Base-by-base conservation (phyloP, 2,113 vertebrate genomes). In the Pangasianodon hypophthalmus region DNA sequence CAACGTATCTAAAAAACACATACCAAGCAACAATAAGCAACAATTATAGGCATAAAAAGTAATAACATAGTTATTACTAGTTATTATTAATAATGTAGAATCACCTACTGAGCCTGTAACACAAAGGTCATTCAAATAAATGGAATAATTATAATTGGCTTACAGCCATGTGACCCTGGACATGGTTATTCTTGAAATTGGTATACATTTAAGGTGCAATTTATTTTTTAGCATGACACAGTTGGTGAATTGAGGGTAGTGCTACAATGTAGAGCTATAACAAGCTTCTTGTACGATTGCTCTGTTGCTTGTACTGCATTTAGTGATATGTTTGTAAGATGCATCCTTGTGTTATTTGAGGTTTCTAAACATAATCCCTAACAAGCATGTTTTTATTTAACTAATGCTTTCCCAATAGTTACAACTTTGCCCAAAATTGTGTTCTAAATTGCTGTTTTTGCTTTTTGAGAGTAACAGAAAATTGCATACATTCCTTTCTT, bases 321-420 rank as follows among this genome's bases (percentile, higher is more conserved):
- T 83, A 82, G 87, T 60, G 58, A 44, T 58, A 41, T 71, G 52
- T 85, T 64, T 56, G 52, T 83, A 56, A 26, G 48, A 52, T 48
- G 84, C 52, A 46, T 46, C 62, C 29, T 88, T 52, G 58, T 50
- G 75, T 50, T 86, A 71, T 75, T 88, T 60, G 60, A 21, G 58
- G 54, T 86, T 81, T 87, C 87, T 75, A 87, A 64, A 88, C 89
- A 88, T 90, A 91, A 91, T 87, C 87, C 84, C 84, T 80, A 75
- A 50, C 87, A 37, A 88, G 89, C 89, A 67, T 58, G 84, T 79
- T 91, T 92, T 91, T 90, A 87, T 91, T 92, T 89, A 87, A 89
- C 90, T 88, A 88, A 91, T 90, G 71, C 85, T 87, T 50, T 52
- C 87, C 71, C 83, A 52, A 82, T 81, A 60, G 73, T 64, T 73